phyloP scores from a whole-genome alignment of 1,140 invertebrate species.

The Diprion similis region DNA sequence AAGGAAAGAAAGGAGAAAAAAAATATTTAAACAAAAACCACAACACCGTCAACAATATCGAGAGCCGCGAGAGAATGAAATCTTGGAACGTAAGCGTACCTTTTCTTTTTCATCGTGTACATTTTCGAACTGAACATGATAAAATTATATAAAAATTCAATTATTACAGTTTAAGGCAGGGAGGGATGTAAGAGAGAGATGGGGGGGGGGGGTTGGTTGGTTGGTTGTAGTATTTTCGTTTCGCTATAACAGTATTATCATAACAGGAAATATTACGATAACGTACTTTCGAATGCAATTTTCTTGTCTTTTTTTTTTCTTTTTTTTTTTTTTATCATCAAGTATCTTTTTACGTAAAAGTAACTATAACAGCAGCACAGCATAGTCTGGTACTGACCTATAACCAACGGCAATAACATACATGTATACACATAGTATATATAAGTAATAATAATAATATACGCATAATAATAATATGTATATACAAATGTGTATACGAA shows the following conservation, averaged over 20 bases:
- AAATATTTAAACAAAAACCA: too few relatives aligned
- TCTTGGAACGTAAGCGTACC: slow-evolving; percentile 43
- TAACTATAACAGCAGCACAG: slow-evolving; percentile 57
- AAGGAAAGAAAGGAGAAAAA: too few relatives aligned
- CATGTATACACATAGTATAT: slow-evolving; percentile 22
- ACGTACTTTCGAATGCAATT: neutral
- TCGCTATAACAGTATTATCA: neutral
- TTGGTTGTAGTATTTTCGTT: too few relatives aligned
- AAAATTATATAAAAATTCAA: too few relatives aligned
- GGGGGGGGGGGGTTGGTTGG: too few relatives aligned
- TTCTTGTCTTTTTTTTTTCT: slow-evolving; percentile 19
- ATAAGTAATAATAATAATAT: neutral
- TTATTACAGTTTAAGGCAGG: too few relatives aligned
- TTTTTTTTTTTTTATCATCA: slow-evolving; percentile 44
- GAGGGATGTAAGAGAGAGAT: too few relatives aligned
- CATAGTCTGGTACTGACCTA: slow-evolving; percentile 63
- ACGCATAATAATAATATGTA: slow-evolving; percentile 7
- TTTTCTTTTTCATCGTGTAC: slow-evolving; percentile 20
- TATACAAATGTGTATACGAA: slow-evolving; percentile 9
- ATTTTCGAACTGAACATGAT: slow-evolving; percentile 18
- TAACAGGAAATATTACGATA: too few relatives aligned
- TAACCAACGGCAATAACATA: slow-evolving; percentile 48
- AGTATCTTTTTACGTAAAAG: slow-evolving; percentile 38
- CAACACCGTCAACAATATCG: too few relatives aligned
- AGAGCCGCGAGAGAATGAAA: slow-evolving; percentile 2